These are phyloP conservation scores for Hyles euphorbiae DNA, from an alignment of 1,140 invertebrate genomes.

Conservation along the genomic window DNA sequence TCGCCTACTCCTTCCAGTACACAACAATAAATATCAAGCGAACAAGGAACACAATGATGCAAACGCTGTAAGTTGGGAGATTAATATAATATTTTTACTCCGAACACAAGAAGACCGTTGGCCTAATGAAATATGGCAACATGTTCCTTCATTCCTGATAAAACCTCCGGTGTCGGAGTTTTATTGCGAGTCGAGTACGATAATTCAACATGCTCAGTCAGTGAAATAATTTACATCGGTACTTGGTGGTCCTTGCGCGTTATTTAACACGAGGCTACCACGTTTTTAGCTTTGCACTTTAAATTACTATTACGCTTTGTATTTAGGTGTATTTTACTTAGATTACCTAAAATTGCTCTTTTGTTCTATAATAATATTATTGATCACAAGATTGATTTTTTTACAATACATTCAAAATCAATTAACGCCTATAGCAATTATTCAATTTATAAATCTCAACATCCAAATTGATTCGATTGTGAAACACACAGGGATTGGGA, in stretches of 20 bases:
- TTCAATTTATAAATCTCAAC: too few species aligned
- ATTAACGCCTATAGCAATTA: too few species aligned
- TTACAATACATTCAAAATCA: too few species aligned
- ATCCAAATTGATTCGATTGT: slow-evolving; percentile 22
- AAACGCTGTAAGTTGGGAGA: slow-evolving; percentile 46
- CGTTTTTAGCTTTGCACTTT: slow-evolving; percentile 27
- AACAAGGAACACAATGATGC: slow-evolving; percentile 46
- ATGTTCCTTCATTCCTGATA: slow-evolving; percentile 57
- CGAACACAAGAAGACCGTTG: slow-evolving; percentile 45
- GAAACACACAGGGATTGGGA: slow-evolving; percentile 9
- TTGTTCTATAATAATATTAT: too few species aligned
- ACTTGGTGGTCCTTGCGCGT: slow-evolving; percentile 46
- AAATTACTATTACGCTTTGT: too few species aligned
- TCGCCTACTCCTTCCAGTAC: slow-evolving; percentile 35
- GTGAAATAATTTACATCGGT: slow-evolving; percentile 54
- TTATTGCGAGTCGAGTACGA: slow-evolving; percentile 54
- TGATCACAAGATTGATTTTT: too few species aligned
- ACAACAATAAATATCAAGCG: slow-evolving; percentile 50
- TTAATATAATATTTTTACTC: slow-evolving; percentile 65
- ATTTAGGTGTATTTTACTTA: too few species aligned
- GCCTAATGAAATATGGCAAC: slow-evolving; percentile 64
- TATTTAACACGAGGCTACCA: slow-evolving; percentile 45
- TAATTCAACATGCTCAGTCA: slow-evolving; percentile 49
- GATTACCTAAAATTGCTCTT: too few species aligned
- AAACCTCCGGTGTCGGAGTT: slow-evolving; percentile 54